These are phyloP conservation scores for Toxotes jaculatrix DNA, from an alignment of 2,113 vertebrate genomes.

Conservation along the genomic window DNA sequence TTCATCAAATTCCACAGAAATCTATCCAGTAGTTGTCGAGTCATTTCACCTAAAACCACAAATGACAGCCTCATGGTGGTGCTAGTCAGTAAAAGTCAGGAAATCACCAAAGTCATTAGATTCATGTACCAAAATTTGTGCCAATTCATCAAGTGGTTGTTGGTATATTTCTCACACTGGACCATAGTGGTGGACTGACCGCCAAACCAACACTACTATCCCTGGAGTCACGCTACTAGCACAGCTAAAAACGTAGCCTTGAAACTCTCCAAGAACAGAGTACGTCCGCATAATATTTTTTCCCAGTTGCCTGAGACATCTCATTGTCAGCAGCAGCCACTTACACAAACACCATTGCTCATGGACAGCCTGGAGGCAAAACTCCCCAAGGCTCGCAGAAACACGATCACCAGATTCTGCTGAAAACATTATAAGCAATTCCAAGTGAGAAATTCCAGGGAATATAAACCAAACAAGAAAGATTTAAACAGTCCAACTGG, in stretches of 20 bases:
- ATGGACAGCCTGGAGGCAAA: conserved; percentile 23
- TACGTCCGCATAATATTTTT: conserved; percentile 7
- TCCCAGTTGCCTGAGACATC: not conserved
- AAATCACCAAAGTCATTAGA: too few relatives aligned
- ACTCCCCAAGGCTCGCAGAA: conserved; percentile 22
- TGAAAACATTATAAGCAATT: conserved; percentile 9
- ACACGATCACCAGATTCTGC: conserved; percentile 1
- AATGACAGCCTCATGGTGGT: too few relatives aligned
- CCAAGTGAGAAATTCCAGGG: not conserved
- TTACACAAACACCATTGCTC: conserved; percentile 27
- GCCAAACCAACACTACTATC: not conserved
- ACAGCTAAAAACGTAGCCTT: not conserved
- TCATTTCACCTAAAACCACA: too few relatives aligned
- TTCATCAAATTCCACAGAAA: too few relatives aligned
- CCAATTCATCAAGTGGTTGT: not conserved
- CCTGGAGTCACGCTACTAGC: not conserved
- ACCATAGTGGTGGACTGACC: not conserved
- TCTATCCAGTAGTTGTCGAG: too few relatives aligned
- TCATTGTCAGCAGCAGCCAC: conserved; percentile 18
- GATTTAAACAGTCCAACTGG: not conserved
- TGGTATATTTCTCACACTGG: not conserved
- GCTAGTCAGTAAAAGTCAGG: too few relatives aligned
- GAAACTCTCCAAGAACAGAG: not conserved
- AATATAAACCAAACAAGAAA: not conserved
- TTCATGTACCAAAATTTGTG: not conserved